Conservation (phyloP, 2,113 vertebrate species). For the Oxyura jamaicensis region DNA sequence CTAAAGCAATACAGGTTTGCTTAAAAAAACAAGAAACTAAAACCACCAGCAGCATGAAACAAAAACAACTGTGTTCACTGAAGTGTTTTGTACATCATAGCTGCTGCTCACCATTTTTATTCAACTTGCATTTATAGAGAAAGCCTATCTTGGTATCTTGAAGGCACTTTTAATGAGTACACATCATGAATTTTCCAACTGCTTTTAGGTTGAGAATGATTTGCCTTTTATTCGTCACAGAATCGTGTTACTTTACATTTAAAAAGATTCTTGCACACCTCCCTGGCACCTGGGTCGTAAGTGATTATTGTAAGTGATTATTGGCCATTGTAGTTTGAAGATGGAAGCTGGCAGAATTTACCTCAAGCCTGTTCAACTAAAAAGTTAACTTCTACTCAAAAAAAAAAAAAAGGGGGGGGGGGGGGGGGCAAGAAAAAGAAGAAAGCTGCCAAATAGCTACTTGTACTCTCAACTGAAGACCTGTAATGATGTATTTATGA, state of each 20-base stretch:
- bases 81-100: constrained; percentile 20
- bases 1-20: not conserved
- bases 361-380: constrained; percentile 12
- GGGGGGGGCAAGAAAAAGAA: too few species aligned
- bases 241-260: constrained; percentile 66
- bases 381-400: constrained; percentile 3
- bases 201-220: constrained; percentile 37
- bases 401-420: not conserved
- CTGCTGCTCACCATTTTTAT: constrained; percentile 31
- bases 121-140: constrained; percentile 24
- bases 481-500: not conserved
- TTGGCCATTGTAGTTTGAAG: constrained; percentile 48
- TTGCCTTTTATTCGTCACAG: constrained; percentile 54
- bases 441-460: not conserved
- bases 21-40: not conserved
- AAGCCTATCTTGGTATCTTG: constrained; percentile 45
- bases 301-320: constrained; percentile 55
- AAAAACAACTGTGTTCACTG: not conserved
- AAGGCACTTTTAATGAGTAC: constrained; percentile 64
- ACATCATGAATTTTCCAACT: constrained; percentile 52
- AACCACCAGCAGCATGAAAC: not conserved
- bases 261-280: constrained; percentile 53
- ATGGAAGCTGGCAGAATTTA: constrained; percentile 21
- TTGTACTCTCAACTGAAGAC: not conserved
- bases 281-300: constrained; percentile 13